A percentile compares a stretch with the other conserved stretches of the same genome.
These are phyloP conservation scores for fruit fly (Drosophila melanogaster) DNA, from an alignment of 1,140 invertebrate genomes.

Conservation along the genomic window Release_6_plus_ISO1_MT NC_004354.4:20655501-20656000, in stretches of 20 bases:
- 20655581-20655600: slow-evolving; percentile 62
- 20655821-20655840: background rate
- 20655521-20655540: background rate
- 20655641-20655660: slow-evolving; percentile 23
- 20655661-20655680: background rate
- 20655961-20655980: too few relatives aligned
- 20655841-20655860: background rate
- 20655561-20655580: slow-evolving; percentile 76
- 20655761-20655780: slow-evolving; percentile 71
- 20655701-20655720: slow-evolving; percentile 49
- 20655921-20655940: too few relatives aligned
- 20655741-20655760: slow-evolving; percentile 77
- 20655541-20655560: slow-evolving; percentile 52
- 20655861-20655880: too few relatives aligned
- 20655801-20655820: slow-evolving; percentile 5
- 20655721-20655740: slow-evolving; percentile 63
- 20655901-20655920: too few relatives aligned
- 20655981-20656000: too few relatives aligned
- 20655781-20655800: slow-evolving; percentile 54
- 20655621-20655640: slow-evolving; percentile 78
- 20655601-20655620: slow-evolving; percentile 74
- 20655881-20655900: too few relatives aligned
- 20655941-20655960: too few relatives aligned
- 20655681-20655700: background rate
- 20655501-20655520: slow-evolving; percentile 9